Base-by-base conservation (phyloP, 1,140 invertebrate species). In the Lethocerus indicus region DNA sequence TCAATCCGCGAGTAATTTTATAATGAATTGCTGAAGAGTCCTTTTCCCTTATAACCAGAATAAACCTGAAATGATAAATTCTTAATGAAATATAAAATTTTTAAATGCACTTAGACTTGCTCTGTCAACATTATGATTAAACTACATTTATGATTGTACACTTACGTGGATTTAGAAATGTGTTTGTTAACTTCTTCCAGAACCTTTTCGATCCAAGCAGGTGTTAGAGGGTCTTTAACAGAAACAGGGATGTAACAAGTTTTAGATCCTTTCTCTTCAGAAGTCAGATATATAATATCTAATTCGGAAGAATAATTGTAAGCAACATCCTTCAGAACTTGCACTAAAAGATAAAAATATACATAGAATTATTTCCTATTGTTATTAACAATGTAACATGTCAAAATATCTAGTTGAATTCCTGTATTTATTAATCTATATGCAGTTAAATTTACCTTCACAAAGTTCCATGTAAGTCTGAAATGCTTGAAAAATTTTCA, bases 11-110 rank as follows among this genome's bases (percentile, higher is more conserved):
- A 18, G 46, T 64, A 23, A 64, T 53, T 53, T 58, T 65, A 28
- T 68, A 67, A 39, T 61, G 61, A 21, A 68, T 59, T 13, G 61
- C 62, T 40, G 58, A 63, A 23, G 62, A 62, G 23, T 68, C 65
- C 2, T 58, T 60, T 24, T 61, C 61, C 56, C 65, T 66, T 23
- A 69, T 61, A 43, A 64, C 63, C 24, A 70, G 57, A 42, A 60
- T 64, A 21, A 70, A 53, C 46, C 67, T 70, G 54, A 45, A 58
- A 59, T 25, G 23, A 54, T 25, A 47, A 43, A 39, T 26, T 21
- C 21, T 7, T 21, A 24, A 20, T 7, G 36, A 29, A 50, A 26
- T 18, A 46, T 1, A 9, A n/a, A 14, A 13, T n/a, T 16, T 18
- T 13, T 16, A 14, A 18, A n/a, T 2, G 6, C 25, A 16, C 23